Percentiles rank a stretch among this genome's conserved stretches.
phyloP scores from a whole-genome alignment of 2,113 vertebrate genomes.

The Tretioscincus oriximinensis region DNA sequence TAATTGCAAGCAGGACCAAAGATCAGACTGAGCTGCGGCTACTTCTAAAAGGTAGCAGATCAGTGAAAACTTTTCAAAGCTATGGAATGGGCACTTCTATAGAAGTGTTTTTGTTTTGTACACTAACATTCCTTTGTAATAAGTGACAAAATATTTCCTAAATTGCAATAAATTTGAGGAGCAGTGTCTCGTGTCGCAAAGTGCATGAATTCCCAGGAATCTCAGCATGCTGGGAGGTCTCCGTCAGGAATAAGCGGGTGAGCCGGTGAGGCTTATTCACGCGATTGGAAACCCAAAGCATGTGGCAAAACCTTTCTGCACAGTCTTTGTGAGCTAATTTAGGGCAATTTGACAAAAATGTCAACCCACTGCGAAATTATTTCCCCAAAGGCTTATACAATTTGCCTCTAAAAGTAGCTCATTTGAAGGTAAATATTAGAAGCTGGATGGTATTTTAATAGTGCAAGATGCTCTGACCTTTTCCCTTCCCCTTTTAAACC shows the following conservation, averaged over 20 bases:
- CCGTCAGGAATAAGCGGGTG: neutral
- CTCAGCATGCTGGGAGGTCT: neutral
- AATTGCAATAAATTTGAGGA: neutral
- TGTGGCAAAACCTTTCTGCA: neutral
- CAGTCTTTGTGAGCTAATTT: neutral
- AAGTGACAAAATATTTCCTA: neutral
- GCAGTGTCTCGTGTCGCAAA: neutral
- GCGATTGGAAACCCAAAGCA: neutral
- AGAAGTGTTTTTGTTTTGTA: too few species aligned
- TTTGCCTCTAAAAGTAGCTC: conserved; percentile 7
- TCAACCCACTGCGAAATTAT: neutral
- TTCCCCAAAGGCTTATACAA: neutral
- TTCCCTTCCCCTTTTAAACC: neutral
- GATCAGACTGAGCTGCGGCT: too few species aligned
- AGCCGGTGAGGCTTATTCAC: neutral
- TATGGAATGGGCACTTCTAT: neutral
- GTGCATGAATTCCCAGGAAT: too few species aligned
- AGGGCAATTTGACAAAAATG: neutral
- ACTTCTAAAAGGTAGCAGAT: neutral
- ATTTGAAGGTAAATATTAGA: conserved; percentile 32
- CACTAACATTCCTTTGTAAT: too few species aligned
- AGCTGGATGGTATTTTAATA: conserved; percentile 26
- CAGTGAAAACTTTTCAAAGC: neutral
- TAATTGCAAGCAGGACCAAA: too few species aligned
- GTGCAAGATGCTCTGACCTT: conserved; percentile 29